These are phyloP conservation scores for Staurois parvus DNA, from an alignment of 2,797 vertebrate species.

Conservation along the genomic window DNA sequence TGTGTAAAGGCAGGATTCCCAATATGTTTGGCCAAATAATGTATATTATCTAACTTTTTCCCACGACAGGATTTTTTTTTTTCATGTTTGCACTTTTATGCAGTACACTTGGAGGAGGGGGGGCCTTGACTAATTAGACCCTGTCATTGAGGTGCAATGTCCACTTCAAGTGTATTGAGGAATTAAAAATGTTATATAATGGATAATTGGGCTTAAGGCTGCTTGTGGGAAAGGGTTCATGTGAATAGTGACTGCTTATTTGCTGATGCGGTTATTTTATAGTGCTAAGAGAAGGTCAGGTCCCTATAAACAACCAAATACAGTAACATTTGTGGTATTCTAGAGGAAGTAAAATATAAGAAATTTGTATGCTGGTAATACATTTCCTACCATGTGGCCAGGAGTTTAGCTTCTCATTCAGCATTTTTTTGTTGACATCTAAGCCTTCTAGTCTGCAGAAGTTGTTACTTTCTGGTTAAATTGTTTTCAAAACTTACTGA, in stretches of 20 bases:
- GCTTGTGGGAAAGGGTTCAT: slow-evolving; percentile 24
- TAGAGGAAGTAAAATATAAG: slow-evolving; percentile 14
- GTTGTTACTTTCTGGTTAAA: slow-evolving; percentile 2
- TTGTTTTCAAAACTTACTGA: slow-evolving; percentile 8
- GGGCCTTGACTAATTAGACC: no score
- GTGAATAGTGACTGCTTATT: background rate
- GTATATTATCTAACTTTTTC: no score
- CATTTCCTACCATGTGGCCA: background rate
- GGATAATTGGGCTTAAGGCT: background rate
- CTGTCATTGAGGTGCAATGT: no score
- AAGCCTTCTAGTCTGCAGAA: background rate
- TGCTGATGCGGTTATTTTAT: slow-evolving; percentile 48
- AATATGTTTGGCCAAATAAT: no score
- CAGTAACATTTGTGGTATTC: slow-evolving; percentile 12
- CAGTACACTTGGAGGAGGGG: no score
- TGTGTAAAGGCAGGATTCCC: no score
- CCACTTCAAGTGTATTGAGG: background rate
- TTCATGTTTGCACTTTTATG: no score
- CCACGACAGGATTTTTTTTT: no score
- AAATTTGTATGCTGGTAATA: background rate
- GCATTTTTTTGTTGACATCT: slow-evolving; percentile 1
- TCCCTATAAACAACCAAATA: slow-evolving; percentile 20
- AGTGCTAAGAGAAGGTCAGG: slow-evolving; percentile 4
- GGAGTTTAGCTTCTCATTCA: background rate
- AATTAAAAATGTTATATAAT: background rate